Evolutionary conservation across 2,113 vertebrate genomes (phyloP), one percentile per base, ranked within the genome.

Genomic region (Cephalopterus ornatus): DNA sequence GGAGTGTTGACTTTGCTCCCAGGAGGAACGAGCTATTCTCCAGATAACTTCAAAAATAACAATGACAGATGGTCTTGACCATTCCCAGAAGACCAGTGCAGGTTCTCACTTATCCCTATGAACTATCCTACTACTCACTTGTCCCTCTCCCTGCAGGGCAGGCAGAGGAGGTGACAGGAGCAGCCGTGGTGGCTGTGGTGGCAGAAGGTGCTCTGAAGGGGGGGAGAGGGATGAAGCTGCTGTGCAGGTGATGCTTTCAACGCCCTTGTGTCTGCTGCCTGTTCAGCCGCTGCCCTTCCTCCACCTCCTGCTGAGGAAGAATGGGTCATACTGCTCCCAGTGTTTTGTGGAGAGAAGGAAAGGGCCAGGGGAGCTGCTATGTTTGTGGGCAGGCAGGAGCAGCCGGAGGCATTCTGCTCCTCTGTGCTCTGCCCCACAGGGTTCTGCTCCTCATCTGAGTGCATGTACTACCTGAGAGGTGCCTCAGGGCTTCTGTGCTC

Each of bases 111-210:
- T 44, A 11, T 11, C 77, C 37, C 44, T 59, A 7, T 35, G 56
- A 24, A 59, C 9, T 26, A 35, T 24, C 14, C 21, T 59, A 23
- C 23, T 15, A 5, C 1, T 1, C 32, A 5, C 18, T 35, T 39
- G 44, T 39, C 37, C 37, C 44, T 52, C 37, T 59, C 44, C 23
- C 33, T 20, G 37, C 52, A 21, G 50, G 33, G 70, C 41, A 30
- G 23, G 10, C 35, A 22, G 37, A 22, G 41, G 24, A 41, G 52
- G 47, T 72, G 63, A n/a, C 46, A 2, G 0, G 5, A 33, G 55
- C 5, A 2, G 2, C 23, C 9, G 8, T 44, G 5, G 47, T 5
- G 41, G 42, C 62, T 30, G 17, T 1, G 2, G 16, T 37, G 50
- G 61, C 85, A 74, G 56, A 33, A 55, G n/a, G 19, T 11, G 14